Evolutionary conservation across 2,888 invertebrate genomes (phyloP), one percentile per base, ranked within the genome.

Genomic region (Lasioglossum villosulum): DNA sequence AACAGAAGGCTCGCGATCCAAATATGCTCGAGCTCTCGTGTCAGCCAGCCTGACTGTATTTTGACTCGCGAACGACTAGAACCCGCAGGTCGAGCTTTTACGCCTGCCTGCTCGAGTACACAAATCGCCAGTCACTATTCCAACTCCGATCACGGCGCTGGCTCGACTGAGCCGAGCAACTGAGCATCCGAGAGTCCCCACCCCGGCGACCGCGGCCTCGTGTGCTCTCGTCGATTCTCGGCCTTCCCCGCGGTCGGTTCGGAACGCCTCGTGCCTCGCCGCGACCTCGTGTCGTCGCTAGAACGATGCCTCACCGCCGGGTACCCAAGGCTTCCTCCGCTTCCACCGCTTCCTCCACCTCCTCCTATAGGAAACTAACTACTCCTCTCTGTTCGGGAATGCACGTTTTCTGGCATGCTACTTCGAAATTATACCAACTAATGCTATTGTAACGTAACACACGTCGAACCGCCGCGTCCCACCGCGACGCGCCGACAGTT

Each of bases 101-200:
- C 82, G 77, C 76, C 76, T 82, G 73, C 76, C 77, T 73, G 48
- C 73, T 70, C 85, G 75, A 76, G 42, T 37, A 82, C 84, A 90
- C 86, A 63, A 73, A 74, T 70, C 86, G 89, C 92, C 93, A 90
- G 89, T 86, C 93, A 89, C 93, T 80, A 87, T 63, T 87, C 91
- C 92, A 91, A 92, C 93, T 93, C 92, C 93, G 91, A 91, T 90
- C 92, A 93, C 94, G 93, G 91, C 92, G 93, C 93, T 93, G 93
- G 92, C 93, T 93, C 94, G 93, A 95, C 95, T 94, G 94, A 93
- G 82, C 84, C 88, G 79, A 90, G 83, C 84, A 84, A 92, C 92
- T 90, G 91, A 92, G 80, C 91, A 88, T 80, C 83, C 84, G 78
- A 68, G 27, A 52, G 52, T 78, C 85, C 87, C 88, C 89, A 90